phyloP scores from a whole-genome alignment of 2,113 vertebrate species.

The Anser brachyrhynchus region DNA sequence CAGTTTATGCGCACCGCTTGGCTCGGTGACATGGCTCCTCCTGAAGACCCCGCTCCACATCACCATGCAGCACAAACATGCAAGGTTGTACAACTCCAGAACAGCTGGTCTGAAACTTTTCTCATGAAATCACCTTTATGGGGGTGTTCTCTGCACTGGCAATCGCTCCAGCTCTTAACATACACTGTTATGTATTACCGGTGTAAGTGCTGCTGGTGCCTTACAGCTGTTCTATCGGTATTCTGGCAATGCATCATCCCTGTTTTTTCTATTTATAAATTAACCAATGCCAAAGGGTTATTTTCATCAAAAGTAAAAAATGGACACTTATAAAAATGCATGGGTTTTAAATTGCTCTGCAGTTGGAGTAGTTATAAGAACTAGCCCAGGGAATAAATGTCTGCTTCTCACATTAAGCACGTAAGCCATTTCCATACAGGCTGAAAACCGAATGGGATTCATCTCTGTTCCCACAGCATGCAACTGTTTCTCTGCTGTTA shows the following conservation, averaged over 20 bases:
- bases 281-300: slow-evolving; percentile 49
- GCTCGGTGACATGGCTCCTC: not conserved
- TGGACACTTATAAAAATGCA: slow-evolving; percentile 65
- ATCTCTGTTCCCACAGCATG: slow-evolving; percentile 6
- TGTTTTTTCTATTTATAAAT: slow-evolving; percentile 44
- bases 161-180: not conserved
- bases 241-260: not conserved
- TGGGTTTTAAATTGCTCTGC: slow-evolving; percentile 59
- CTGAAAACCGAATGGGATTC: slow-evolving; percentile 20
- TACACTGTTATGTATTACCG: accelerated
- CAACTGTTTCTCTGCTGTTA: slow-evolving; percentile 25
- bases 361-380: slow-evolving; percentile 44
- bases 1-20: not conserved
- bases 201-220: not conserved
- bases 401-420: slow-evolving; percentile 22
- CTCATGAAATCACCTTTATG: not conserved
- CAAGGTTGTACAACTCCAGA: not conserved
- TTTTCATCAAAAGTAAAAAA: slow-evolving; percentile 65
- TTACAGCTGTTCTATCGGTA: not conserved
- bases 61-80: accelerated
- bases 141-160: not conserved
- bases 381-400: slow-evolving; percentile 50
- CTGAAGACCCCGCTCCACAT: not conserved
- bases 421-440: slow-evolving; percentile 16
- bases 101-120: not conserved